phyloP scores from a whole-genome alignment of 35 echinoderm and acorn worm genomes.

The Ptychodera flava region DNA sequence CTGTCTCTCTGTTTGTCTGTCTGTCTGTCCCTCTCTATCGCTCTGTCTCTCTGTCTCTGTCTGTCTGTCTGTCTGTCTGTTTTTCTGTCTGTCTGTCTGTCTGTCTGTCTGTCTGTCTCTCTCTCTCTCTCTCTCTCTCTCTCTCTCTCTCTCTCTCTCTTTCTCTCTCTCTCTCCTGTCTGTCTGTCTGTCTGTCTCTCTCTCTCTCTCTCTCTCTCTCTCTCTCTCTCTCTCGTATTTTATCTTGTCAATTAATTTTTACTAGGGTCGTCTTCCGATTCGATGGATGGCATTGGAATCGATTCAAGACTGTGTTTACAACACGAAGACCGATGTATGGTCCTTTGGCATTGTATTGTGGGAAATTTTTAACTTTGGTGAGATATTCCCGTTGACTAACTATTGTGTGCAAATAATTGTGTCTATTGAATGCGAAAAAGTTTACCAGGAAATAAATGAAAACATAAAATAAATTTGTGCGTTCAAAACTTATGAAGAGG shows the following conservation, averaged over 20 bases:
- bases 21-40: too few species aligned
- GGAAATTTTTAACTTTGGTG: constrained; percentile 90
- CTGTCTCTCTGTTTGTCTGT: too few species aligned
- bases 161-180: not conserved
- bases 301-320: constrained; percentile 61
- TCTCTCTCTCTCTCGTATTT: not conserved
- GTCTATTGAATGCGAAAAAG: too few species aligned
- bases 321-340: constrained; percentile 84
- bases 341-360: constrained; percentile 82
- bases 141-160: not conserved
- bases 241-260: not conserved
- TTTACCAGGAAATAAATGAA: too few species aligned
- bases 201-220: not conserved
- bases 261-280: constrained; percentile 57
- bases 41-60: too few species aligned
- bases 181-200: not conserved
- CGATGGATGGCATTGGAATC: constrained; percentile 95
- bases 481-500: too few species aligned
- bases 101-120: too few species aligned
- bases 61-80: not conserved
- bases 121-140: not conserved
- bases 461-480: too few species aligned
- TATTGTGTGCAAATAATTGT: too few species aligned
- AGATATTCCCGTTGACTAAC: too few species aligned
- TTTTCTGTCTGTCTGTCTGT: not conserved